A percentile compares a stretch with the other conserved stretches of the same genome.
These are phyloP conservation scores for Criorhina ranunculi DNA, from an alignment of 2,888 invertebrate genomes.

Conservation along the genomic window DNA sequence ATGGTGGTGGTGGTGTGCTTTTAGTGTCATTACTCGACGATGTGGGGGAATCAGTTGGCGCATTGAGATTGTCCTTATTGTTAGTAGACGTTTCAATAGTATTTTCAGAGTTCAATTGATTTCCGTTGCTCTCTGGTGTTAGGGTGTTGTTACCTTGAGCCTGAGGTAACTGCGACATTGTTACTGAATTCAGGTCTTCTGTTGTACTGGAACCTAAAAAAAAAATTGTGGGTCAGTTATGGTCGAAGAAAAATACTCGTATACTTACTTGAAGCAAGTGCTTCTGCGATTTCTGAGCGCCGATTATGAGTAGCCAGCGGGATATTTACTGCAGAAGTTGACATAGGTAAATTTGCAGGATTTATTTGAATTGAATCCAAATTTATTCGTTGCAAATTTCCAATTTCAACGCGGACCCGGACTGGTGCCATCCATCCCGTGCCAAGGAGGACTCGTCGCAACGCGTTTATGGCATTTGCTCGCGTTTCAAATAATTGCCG, in stretches of 20 bases:
- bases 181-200: slow-evolving; percentile 48
- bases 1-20: slow-evolving; percentile 27
- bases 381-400: slow-evolving; percentile 83
- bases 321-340: slow-evolving; percentile 21
- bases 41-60: slow-evolving; percentile 31
- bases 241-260: neutral
- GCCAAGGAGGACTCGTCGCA: slow-evolving; percentile 80
- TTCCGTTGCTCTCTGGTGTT: slow-evolving; percentile 39
- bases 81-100: slow-evolving; percentile 24
- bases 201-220: slow-evolving; percentile 35
- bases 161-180: slow-evolving; percentile 48
- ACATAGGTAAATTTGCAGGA: slow-evolving; percentile 78
- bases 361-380: slow-evolving; percentile 82
- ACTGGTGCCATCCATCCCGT: slow-evolving; percentile 80
- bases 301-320: slow-evolving; percentile 45
- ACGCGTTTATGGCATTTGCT: slow-evolving; percentile 80
- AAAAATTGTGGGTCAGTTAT: slow-evolving; percentile 11
- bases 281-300: slow-evolving; percentile 45
- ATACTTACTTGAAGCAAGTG: slow-evolving; percentile 55
- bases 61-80: slow-evolving; percentile 30
- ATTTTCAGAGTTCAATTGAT: slow-evolving; percentile 40
- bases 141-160: slow-evolving; percentile 22
- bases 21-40: slow-evolving; percentile 31
- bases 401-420: slow-evolving; percentile 80
- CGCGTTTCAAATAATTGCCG: slow-evolving; percentile 79